Percentiles rank a stretch among this genome's conserved stretches.
These are phyloP conservation scores for Nestor notabilis DNA, from an alignment of 2,113 vertebrate species.

Conservation along the genomic window DNA sequence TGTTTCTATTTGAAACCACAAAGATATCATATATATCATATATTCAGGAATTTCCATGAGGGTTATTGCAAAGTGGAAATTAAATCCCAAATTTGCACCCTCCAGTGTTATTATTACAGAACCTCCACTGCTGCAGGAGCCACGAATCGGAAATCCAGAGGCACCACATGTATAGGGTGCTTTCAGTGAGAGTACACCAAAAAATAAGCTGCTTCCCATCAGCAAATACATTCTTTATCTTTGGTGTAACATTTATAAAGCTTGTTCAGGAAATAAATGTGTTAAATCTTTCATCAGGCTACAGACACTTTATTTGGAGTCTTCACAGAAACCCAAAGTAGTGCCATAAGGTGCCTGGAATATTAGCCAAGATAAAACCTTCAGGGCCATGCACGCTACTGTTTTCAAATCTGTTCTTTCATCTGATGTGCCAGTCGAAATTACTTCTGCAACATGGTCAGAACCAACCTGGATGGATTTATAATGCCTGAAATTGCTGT, in stretches of 20 bases:
- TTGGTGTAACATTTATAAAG: slow-evolving; percentile 23
- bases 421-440: slow-evolving; percentile 74
- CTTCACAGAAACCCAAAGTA: slow-evolving; percentile 56
- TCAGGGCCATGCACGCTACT: slow-evolving; percentile 70
- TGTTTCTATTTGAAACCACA: not conserved
- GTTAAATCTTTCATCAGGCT: slow-evolving; percentile 67
- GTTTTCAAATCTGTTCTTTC: slow-evolving; percentile 81
- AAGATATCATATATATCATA: not conserved
- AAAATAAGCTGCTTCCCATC: slow-evolving; percentile 45
- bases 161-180: not conserved
- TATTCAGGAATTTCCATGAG: not conserved
- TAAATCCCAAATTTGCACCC: not conserved
- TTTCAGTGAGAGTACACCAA: not conserved
- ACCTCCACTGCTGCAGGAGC: not conserved
- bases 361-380: slow-evolving; percentile 77
- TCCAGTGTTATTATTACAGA: not conserved
- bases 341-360: slow-evolving; percentile 72
- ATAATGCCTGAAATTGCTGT: slow-evolving; percentile 63
- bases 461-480: slow-evolving; percentile 72
- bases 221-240: slow-evolving; percentile 28
- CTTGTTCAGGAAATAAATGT: slow-evolving; percentile 46
- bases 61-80: not conserved
- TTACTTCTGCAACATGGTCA: slow-evolving; percentile 79
- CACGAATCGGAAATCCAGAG: not conserved
- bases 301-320: slow-evolving; percentile 62